phyloP scores from a whole-genome alignment of 2,113 vertebrate species.

The Carassius carassius region DNA sequence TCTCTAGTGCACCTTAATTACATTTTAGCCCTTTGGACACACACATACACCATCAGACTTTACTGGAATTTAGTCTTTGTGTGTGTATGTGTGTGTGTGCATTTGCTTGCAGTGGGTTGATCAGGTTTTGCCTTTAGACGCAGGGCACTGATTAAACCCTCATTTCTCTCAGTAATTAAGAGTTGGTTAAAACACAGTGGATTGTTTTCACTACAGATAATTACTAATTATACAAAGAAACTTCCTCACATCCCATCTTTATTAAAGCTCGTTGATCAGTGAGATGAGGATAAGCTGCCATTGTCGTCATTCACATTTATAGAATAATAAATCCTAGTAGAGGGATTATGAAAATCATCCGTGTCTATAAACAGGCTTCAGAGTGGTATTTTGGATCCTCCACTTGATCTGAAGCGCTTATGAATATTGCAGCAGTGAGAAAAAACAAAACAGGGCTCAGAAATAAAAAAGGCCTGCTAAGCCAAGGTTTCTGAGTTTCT shows the following conservation, averaged over 20 bases:
- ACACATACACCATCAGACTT: conserved; percentile 4
- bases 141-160: conserved; percentile 50
- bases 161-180: conserved; percentile 49
- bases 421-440: not conserved
- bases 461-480: not conserved
- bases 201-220: conserved; percentile 45
- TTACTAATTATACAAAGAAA: conserved; percentile 34
- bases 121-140: conserved; percentile 43
- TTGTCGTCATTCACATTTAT: conserved; percentile 3
- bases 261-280: conserved; percentile 31
- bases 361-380: not conserved
- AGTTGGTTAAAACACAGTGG: conserved; percentile 48
- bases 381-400: not conserved
- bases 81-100: not conserved
- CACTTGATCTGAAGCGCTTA: not conserved
- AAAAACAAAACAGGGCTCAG: not conserved
- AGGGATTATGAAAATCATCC: conserved; percentile 14
- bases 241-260: conserved; percentile 18
- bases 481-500: not conserved
- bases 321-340: conserved; percentile 4
- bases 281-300: conserved; percentile 27
- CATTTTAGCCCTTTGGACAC: conserved; percentile 44
- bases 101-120: conserved; percentile 6
- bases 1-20: conserved; percentile 58
- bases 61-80: conserved; percentile 1